A percentile compares a stretch with the other conserved stretches of the same genome.
These are phyloP conservation scores for Papilio polytes DNA, from an alignment of 1,140 invertebrate species.

Conservation along the genomic window DNA sequence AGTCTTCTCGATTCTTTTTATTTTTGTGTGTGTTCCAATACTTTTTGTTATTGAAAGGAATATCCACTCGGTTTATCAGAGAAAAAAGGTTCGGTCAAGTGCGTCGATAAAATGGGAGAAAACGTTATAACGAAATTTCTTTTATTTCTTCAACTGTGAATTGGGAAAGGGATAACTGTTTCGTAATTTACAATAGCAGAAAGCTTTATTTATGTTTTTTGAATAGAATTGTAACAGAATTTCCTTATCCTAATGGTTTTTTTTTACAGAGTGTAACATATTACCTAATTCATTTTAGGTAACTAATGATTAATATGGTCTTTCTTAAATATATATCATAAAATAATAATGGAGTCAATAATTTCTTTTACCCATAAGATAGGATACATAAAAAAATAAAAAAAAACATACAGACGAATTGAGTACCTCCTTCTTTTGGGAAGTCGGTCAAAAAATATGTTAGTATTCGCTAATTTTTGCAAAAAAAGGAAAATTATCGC, in stretches of 20 bases:
- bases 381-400: too few species aligned
- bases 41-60: not conserved
- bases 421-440: too few species aligned
- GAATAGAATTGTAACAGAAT: not conserved
- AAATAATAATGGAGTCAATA: too few species aligned
- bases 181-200: constrained; percentile 5
- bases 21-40: not conserved
- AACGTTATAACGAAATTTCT: constrained; percentile 2
- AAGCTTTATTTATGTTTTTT: constrained; percentile 7
- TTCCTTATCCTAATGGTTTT: not conserved
- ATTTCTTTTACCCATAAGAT: too few species aligned
- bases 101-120: not conserved
- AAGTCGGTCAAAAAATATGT: too few species aligned
- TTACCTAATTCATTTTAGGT: too few species aligned
- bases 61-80: not conserved
- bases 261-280: too few species aligned
- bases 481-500: too few species aligned
- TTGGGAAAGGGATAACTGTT: not conserved
- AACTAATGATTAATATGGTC: too few species aligned
- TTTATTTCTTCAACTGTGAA: constrained; percentile 3
- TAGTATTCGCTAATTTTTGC: too few species aligned
- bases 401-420: too few species aligned
- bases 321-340: too few species aligned
- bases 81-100: constrained; percentile 1
- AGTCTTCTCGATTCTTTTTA: not conserved